Evolutionary conservation across 2,113 vertebrate species (phyloP).

Genomic region (Acrocephalus kingi): DNA sequence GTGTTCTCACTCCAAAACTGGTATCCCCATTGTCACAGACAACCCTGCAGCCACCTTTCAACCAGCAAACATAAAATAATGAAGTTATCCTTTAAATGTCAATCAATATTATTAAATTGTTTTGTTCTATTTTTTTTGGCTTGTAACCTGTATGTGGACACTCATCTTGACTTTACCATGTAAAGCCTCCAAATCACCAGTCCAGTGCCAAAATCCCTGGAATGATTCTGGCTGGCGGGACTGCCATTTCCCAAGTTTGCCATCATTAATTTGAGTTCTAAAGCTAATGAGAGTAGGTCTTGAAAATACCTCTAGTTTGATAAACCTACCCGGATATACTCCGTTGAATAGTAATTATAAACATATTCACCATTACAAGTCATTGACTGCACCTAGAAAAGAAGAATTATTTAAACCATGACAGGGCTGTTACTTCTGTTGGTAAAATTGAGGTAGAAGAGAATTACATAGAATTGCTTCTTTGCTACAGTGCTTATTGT

Average conservation of each 20-base stretch:
- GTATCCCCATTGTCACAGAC: neutral
- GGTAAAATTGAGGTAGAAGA: neutral
- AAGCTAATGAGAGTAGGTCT: neutral
- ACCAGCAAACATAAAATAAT: neutral
- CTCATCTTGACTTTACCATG: neutral
- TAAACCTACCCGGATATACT: neutral
- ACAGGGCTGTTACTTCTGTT: neutral
- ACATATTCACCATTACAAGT: neutral
- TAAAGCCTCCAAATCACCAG: neutral
- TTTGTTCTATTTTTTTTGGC: neutral
- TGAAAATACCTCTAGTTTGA: neutral
- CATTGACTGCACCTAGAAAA: neutral
- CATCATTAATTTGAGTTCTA: neutral
- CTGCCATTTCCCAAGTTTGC: neutral
- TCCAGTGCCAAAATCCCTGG: neutral
- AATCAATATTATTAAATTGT: neutral
- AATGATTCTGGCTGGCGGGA: neutral
- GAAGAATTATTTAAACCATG: neutral
- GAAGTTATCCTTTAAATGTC: neutral
- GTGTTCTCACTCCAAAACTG: neutral
- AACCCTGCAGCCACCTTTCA: neutral
- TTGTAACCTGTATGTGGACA: neutral
- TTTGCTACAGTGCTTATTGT: neutral
- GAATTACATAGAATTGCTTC: neutral
- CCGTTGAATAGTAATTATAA: neutral